phyloP scores from a whole-genome alignment of 2,888 invertebrate genomes.

The Nebria brevicollis region DNA sequence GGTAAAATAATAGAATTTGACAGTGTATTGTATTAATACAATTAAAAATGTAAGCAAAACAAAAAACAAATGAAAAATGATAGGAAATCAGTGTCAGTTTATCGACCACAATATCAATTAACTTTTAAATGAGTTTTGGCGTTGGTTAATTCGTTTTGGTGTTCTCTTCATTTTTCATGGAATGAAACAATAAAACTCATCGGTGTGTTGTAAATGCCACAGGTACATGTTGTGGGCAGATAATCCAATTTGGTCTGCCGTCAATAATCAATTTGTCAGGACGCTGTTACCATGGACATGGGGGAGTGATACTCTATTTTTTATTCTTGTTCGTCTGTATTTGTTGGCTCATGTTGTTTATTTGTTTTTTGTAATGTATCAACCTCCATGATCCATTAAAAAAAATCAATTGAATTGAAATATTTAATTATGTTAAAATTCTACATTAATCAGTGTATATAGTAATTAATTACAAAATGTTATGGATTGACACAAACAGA shows the following conservation, averaged over 20 bases:
- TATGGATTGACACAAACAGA: too few species aligned
- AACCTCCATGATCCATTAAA: background rate
- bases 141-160: background rate
- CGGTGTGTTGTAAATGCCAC: constrained; percentile 26
- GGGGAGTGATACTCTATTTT: background rate
- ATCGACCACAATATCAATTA: constrained; percentile 8
- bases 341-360: background rate
- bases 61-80: background rate
- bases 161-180: constrained; percentile 38
- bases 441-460: too few species aligned
- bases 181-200: constrained; percentile 34
- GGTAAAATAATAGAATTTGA: too few species aligned
- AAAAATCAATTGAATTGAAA: background rate
- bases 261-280: constrained; percentile 32
- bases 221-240: constrained; percentile 25
- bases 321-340: background rate
- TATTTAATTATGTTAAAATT: background rate
- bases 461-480: too few species aligned
- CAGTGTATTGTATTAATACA: too few species aligned
- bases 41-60: too few species aligned
- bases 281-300: background rate
- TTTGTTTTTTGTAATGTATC: background rate
- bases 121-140: constrained; percentile 7
- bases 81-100: constrained; percentile 7
- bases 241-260: constrained; percentile 28